Evolutionary conservation across 2,113 vertebrate genomes (phyloP).

Genomic region (Neogobius melanostomus): DNA sequence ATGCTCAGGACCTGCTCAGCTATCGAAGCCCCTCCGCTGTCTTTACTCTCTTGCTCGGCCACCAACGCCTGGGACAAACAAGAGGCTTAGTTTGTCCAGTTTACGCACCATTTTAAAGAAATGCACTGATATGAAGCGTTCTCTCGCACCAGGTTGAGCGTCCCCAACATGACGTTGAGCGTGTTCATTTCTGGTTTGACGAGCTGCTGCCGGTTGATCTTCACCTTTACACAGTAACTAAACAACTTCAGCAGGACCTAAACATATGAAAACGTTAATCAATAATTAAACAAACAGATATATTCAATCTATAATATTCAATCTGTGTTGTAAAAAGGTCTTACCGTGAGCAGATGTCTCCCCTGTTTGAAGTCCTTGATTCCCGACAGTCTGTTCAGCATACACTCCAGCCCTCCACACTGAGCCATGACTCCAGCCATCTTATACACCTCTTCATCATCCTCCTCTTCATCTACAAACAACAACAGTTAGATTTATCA

Average conservation of each 20-base stretch:
- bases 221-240: constrained; percentile 98
- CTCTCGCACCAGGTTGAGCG: constrained; percentile 88
- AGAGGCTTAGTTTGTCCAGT: background rate
- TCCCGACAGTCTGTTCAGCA: constrained; percentile 93
- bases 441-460: constrained; percentile 98
- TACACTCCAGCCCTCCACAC: constrained; percentile 94
- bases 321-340: constrained; percentile 28
- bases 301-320: background rate
- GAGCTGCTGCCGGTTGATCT: constrained; percentile 94
- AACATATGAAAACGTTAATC: background rate
- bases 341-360: constrained; percentile 92
- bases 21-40: constrained; percentile 93
- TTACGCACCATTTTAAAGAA: background rate
- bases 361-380: constrained; percentile 99
- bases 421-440: constrained; percentile 99
- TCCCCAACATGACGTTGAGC: constrained; percentile 97
- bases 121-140: background rate
- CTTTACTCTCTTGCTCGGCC: constrained; percentile 97
- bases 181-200: constrained; percentile 99
- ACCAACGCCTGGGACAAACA: constrained; percentile 83
- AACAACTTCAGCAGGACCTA: constrained; percentile 96
- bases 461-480: constrained; percentile 91
- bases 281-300: background rate
- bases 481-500: background rate
- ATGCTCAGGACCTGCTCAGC: constrained; percentile 98